These are phyloP conservation scores for Stratiolaelaps scimitus DNA, from an alignment of 1,140 invertebrate genomes.

Conservation along the genomic window DNA sequence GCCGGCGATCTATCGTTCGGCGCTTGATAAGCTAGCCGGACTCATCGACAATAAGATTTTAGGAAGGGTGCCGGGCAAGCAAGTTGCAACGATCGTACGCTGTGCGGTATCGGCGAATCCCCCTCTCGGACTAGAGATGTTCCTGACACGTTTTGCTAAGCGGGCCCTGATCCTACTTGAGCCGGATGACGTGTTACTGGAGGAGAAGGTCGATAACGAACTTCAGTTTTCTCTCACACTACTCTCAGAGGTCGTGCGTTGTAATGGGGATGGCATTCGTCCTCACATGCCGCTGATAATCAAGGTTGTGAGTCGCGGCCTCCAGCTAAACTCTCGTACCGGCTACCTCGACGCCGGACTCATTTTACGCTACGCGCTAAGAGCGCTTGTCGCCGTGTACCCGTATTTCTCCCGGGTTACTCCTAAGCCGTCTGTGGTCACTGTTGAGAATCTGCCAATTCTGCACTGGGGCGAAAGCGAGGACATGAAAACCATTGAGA, in stretches of 20 bases:
- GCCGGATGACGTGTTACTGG: constrained; percentile 50
- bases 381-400: constrained; percentile 49
- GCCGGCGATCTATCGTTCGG: constrained; percentile 29
- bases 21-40: not conserved
- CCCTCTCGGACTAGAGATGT: constrained; percentile 53
- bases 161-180: constrained; percentile 47
- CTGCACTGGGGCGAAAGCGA: constrained; percentile 64
- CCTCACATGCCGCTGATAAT: constrained; percentile 51
- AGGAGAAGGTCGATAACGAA: constrained; percentile 63
- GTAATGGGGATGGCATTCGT: constrained; percentile 50
- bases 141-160: constrained; percentile 58
- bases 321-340: constrained; percentile 52
- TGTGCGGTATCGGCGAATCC: constrained; percentile 44
- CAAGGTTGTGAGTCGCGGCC: constrained; percentile 50
- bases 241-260: constrained; percentile 52
- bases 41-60: constrained; percentile 7
- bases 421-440: constrained; percentile 52
- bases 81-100: constrained; percentile 3
- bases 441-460: constrained; percentile 32
- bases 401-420: constrained; percentile 53
- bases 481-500: constrained; percentile 51
- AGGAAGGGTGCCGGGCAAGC: not conserved
- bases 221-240: constrained; percentile 63
- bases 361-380: constrained; percentile 46
- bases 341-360: constrained; percentile 48